Base-by-base conservation (phyloP, 2,888 invertebrate genomes). In the Thera obeliscata region DNA sequence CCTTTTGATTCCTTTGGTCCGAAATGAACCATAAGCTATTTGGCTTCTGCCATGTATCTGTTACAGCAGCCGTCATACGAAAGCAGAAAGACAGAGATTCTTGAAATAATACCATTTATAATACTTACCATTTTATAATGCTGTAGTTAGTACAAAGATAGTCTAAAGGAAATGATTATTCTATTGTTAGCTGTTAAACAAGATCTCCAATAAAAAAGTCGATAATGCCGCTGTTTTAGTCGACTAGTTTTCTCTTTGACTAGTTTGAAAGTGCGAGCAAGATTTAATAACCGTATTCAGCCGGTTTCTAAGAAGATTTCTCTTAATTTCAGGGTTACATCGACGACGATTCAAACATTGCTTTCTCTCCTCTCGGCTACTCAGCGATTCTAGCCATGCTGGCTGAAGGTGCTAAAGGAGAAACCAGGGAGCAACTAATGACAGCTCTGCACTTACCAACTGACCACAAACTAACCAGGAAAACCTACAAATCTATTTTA, bases 331-430 rank as follows among this genome's bases (percentile, higher is more conserved):
- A 94, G 94, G 93, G 94, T 6, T 94, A 94, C 78, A 94, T 94
- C 3, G 94, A 94, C 41, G 93, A 93, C 75, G 83, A 90, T 52
- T 90, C 85, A 59, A 95, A 96, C 77, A 94, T 95, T 63, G 96
- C 95, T 2, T 95, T 95, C 72, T 95, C 96, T 0, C 96, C 96
- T 0, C 85, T 96, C 52, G 96, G 96, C 0, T 95, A 95, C 71
- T 94, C 95, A 1, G 92, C 94, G 0, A 95, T 95, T 61, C 84
- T 96, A 50, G 95, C 95, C 0, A 94, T 96, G 58, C 81, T 96
- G 22, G 95, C 95, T 0, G 96, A 96, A 86, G 96, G 95, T 9
- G 94, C 96, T 0, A 86, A 86, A 33, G 95, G 95, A 0, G 94
- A 94, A 69, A 95, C 95, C 0, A 94, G 94, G 71, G 88, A 93